phyloP scores from a whole-genome alignment of 2,797 vertebrate species.

The Dicrostonyx torquatus region DNA sequence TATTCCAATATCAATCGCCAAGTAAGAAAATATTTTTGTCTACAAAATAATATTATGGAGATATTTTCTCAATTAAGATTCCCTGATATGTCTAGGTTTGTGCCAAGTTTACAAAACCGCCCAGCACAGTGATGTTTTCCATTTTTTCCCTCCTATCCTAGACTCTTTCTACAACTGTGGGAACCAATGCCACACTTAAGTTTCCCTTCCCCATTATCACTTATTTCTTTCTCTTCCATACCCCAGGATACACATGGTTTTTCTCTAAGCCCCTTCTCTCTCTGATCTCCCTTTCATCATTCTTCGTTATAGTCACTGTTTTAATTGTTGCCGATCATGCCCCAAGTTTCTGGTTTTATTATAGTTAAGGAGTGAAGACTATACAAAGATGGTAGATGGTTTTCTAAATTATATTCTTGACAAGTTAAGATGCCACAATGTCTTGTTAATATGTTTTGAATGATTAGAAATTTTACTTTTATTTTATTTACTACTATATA shows the following conservation, averaged over 20 bases:
- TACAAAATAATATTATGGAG: background rate
- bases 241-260: too few species aligned
- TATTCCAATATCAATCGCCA: background rate
- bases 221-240: background rate
- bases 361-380: background rate
- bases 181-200: accelerated
- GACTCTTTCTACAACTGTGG: background rate
- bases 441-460: background rate
- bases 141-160: background rate
- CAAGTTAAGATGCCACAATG: background rate
- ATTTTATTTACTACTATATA: background rate
- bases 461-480: background rate
- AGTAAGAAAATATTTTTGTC: background rate
- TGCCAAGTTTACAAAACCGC: background rate
- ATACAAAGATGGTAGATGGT: background rate
- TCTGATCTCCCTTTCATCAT: background rate
- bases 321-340: background rate
- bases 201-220: accelerated
- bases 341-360: background rate
- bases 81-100: background rate
- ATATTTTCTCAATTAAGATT: background rate
- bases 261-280: background rate
- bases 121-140: background rate
- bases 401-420: conserved; percentile 11
- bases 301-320: background rate